Conservation (phyloP, 2,888 invertebrate genomes). For the Pollenia angustigena region DNA sequence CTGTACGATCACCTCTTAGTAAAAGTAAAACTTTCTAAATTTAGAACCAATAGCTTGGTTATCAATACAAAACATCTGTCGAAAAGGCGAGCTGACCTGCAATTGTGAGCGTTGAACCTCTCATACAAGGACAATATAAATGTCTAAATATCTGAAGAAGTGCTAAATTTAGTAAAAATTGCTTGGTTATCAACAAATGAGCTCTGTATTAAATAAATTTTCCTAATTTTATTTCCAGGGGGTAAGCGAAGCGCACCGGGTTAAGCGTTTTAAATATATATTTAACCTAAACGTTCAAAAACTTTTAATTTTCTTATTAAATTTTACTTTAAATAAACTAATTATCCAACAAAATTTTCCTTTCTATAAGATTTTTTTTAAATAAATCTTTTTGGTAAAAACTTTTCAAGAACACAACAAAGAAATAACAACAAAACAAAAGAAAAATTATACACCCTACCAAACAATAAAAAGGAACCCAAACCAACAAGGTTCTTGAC, state of each 20-base stretch:
- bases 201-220: no score
- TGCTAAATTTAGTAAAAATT: no score
- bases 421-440: not conserved
- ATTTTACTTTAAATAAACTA: not conserved
- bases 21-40: no score
- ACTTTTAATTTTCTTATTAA: not conserved
- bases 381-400: not conserved
- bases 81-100: no score
- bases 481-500: slow-evolving; percentile 63
- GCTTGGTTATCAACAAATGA: no score
- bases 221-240: not conserved
- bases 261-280: not conserved
- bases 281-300: not conserved
- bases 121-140: no score
- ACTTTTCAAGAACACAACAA: not conserved
- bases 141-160: no score
- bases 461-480: not conserved
- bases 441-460: not conserved
- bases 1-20: no score
- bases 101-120: no score
- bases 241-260: no score
- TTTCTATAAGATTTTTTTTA: not conserved
- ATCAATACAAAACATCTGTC: no score
- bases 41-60: no score
- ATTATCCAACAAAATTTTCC: not conserved